A percentile compares a stretch with the other conserved stretches of the same genome.
These are phyloP conservation scores for Zonotrichia leucophrys DNA, from an alignment of 2,113 vertebrate genomes.

Conservation along the genomic window DNA sequence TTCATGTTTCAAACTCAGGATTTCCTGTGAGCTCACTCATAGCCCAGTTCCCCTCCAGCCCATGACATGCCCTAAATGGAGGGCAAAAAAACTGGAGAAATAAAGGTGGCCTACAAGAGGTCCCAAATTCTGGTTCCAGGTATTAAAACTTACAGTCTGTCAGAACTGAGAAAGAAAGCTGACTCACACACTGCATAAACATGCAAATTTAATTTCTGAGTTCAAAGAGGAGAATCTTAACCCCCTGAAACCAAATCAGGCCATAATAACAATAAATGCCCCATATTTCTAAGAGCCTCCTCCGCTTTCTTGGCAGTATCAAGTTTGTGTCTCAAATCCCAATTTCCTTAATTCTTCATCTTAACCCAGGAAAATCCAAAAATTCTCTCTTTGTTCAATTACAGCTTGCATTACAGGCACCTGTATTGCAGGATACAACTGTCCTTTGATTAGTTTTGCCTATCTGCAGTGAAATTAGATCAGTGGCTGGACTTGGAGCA, in stretches of 20 bases:
- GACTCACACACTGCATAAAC: not conserved
- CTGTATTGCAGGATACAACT: not conserved
- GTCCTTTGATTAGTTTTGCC: constrained; percentile 12
- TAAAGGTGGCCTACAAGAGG: not conserved
- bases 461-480: not conserved
- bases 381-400: not conserved
- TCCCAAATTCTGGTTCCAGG: not conserved
- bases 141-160: not conserved
- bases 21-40: not conserved
- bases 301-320: not conserved
- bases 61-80: not conserved
- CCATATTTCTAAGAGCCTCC: not conserved
- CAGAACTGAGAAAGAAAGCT: not conserved
- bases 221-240: not conserved
- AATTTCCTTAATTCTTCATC: not conserved
- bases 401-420: not conserved
- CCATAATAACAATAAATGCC: not conserved
- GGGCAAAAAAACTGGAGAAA: not conserved
- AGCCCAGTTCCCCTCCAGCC: not conserved
- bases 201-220: not conserved
- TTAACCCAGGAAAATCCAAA: not conserved
- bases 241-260: not conserved
- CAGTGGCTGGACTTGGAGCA: not conserved
- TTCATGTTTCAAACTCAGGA: not conserved
- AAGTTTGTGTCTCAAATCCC: not conserved